phyloP scores from a whole-genome alignment of 2,797 vertebrate genomes.

The Smutsia gigantea region DNA sequence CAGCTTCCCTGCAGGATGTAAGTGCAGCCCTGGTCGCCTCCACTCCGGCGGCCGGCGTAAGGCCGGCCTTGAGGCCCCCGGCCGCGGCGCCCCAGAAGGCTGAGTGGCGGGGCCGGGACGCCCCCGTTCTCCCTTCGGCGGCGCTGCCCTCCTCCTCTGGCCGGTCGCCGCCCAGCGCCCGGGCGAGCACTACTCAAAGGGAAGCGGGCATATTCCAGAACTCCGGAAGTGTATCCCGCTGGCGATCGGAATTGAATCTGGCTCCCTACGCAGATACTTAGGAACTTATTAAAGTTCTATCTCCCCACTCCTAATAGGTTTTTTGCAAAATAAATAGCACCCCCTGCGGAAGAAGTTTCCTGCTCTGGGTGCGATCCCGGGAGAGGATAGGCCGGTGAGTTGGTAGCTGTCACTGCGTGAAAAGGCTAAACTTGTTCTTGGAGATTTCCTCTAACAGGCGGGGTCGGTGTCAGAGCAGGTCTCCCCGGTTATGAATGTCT shows the following conservation, averaged over 20 bases:
- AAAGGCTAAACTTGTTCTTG: too few species aligned
- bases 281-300: neutral
- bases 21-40: neutral
- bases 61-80: neutral
- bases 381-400: neutral
- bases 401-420: too few species aligned
- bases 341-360: neutral
- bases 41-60: neutral
- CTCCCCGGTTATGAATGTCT: rapidly evolving
- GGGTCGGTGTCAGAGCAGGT: neutral
- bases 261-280: neutral
- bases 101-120: neutral
- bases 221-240: neutral
- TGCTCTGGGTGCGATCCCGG: rapidly evolving
- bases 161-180: neutral
- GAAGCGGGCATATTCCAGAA: neutral
- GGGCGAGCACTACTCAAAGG: neutral
- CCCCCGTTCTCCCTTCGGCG: too few species aligned
- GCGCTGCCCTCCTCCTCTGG: neutral
- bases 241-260: neutral
- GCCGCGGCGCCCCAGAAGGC: neutral
- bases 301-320: neutral
- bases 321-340: neutral
- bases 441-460: neutral
- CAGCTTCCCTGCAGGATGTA: neutral